A percentile compares a stretch with the other conserved stretches of the same genome.
Conservation (phyloP, 2,888 invertebrate genomes). For the Tuberolachnus salignus region DNA sequence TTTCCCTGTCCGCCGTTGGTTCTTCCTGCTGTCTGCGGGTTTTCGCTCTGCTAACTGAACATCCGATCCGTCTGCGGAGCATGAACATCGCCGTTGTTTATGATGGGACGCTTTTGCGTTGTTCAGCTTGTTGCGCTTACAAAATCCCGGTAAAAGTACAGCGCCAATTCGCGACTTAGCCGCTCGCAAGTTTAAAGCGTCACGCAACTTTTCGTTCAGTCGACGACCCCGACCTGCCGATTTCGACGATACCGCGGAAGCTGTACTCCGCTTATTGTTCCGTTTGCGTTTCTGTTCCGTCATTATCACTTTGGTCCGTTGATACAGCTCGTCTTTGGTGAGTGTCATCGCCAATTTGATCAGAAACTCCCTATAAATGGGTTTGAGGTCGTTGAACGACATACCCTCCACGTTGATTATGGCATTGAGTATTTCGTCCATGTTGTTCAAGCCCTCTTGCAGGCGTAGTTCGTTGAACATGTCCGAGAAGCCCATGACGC, state of each 20-base stretch:
- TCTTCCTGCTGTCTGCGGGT: neutral
- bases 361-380: constrained; percentile 88
- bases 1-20: neutral
- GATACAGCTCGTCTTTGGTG: constrained; percentile 90
- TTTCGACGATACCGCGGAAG: constrained; percentile 64
- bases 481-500: constrained; percentile 84
- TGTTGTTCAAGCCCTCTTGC: constrained; percentile 85
- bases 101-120: neutral
- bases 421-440: constrained; percentile 85
- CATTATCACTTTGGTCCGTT: constrained; percentile 89
- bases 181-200: neutral
- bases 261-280: constrained; percentile 63
- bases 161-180: constrained; percentile 64
- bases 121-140: constrained; percentile 68
- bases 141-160: constrained; percentile 83
- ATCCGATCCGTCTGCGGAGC: constrained; percentile 24
- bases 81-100: constrained; percentile 26
- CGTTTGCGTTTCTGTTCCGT: constrained; percentile 74
- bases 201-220: constrained; percentile 25
- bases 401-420: constrained; percentile 91
- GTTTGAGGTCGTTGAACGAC: constrained; percentile 91
- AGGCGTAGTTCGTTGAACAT: constrained; percentile 85
- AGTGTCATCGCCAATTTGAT: constrained; percentile 84
- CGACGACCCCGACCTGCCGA: constrained; percentile 2
- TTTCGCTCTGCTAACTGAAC: neutral